A percentile compares a stretch with the other conserved stretches of the same genome.
These are phyloP conservation scores for Melanotus villosus DNA, from an alignment of 2,888 invertebrate species.

Conservation along the genomic window DNA sequence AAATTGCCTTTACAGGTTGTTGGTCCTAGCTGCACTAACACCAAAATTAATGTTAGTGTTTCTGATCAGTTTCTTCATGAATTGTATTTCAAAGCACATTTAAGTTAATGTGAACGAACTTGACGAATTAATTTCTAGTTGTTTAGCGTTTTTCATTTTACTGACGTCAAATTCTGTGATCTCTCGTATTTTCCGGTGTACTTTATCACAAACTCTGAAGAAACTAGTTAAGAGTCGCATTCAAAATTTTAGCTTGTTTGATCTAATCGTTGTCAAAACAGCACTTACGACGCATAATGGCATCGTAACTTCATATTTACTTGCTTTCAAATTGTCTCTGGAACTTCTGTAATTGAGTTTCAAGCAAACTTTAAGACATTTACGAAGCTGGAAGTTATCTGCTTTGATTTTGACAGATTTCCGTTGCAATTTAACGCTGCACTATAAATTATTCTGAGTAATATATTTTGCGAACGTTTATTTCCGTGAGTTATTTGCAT, in stretches of 20 bases:
- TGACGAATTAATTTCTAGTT: no score
- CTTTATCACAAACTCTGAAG: conserved; percentile 4
- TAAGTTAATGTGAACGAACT: no score
- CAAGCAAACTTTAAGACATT: conserved; percentile 35
- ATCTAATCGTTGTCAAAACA: conserved; percentile 35
- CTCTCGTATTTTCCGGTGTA: neutral
- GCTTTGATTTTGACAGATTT: conserved; percentile 38
- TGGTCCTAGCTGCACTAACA: no score
- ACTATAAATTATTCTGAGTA: neutral
- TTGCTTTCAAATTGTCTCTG: conserved; percentile 37
- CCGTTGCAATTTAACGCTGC: neutral
- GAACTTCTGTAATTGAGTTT: conserved; percentile 41
- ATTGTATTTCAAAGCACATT: no score
- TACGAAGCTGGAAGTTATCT: conserved; percentile 30
- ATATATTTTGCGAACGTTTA: neutral
- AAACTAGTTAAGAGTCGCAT: conserved; percentile 23
- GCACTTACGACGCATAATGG: conserved; percentile 32
- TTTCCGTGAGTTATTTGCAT: neutral
- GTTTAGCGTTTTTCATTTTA: no score
- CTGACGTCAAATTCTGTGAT: no score
- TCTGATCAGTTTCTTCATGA: no score
- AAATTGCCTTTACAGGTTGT: no score
- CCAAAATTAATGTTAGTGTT: no score
- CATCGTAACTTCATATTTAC: conserved; percentile 37
- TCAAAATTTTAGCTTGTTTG: conserved; percentile 28